Percentiles rank a stretch among this genome's conserved stretches.
These are phyloP conservation scores for Manis javanica DNA, from an alignment of 2,797 vertebrate species.

Conservation along the genomic window DNA sequence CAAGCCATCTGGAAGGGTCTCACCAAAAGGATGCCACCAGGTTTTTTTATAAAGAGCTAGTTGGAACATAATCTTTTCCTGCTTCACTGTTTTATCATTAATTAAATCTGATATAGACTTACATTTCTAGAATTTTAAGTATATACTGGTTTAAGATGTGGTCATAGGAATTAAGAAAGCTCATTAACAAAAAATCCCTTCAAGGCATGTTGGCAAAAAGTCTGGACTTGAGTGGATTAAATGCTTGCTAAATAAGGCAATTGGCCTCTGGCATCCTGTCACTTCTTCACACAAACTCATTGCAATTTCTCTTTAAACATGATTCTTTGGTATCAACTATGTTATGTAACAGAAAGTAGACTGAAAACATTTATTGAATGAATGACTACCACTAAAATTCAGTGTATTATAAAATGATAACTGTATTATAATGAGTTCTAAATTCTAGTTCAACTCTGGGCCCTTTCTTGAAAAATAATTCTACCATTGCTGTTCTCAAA, in stretches of 20 bases:
- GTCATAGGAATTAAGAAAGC: conserved; percentile 36
- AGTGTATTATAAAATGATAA: background rate
- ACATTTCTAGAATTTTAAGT: conserved; percentile 56
- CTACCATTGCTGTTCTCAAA: background rate
- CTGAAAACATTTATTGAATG: background rate
- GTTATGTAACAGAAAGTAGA: background rate
- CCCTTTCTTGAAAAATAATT: background rate
- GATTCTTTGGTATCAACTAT: background rate
- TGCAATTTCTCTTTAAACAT: background rate
- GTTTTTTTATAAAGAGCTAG: conserved; percentile 43
- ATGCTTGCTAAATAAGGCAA: conserved; percentile 30
- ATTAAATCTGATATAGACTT: conserved; percentile 60
- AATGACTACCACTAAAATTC: background rate
- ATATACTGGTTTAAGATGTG: conserved; percentile 30
- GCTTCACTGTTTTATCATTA: conserved; percentile 62
- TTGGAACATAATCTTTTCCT: background rate
- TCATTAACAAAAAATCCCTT: conserved; percentile 20
- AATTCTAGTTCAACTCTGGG: background rate
- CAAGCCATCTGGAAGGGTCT: conserved; percentile 14
- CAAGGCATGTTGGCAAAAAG: background rate
- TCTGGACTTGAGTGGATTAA: conserved; percentile 29
- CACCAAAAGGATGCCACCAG: background rate
- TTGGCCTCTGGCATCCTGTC: background rate
- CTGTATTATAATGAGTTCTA: background rate
- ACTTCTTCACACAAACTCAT: conserved; percentile 23